A percentile compares a stretch with the other conserved stretches of the same genome.
phyloP scores from a whole-genome alignment of 2,797 vertebrate species.

The Lithobates pipiens region DNA sequence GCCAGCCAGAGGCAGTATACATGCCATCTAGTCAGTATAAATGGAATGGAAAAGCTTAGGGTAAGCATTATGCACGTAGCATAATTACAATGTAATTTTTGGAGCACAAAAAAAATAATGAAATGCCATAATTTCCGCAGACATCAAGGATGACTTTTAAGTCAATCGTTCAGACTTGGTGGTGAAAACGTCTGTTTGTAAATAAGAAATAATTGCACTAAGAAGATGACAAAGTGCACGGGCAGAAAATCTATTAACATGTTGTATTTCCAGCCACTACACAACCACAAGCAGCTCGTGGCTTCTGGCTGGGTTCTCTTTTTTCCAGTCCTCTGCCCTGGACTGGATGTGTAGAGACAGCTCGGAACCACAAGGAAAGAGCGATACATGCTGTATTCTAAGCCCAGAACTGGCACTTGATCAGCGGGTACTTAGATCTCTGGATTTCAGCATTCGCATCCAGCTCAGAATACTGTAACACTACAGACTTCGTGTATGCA shows the following conservation, averaged over 20 bases:
- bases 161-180: neutral
- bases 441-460: neutral
- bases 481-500: neutral
- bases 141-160: neutral
- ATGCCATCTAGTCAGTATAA: constrained; percentile 49
- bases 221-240: constrained; percentile 37
- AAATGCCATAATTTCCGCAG: constrained; percentile 1
- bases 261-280: constrained; percentile 55
- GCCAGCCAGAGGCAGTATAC: neutral
- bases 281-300: constrained; percentile 44
- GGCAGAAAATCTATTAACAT: constrained; percentile 54
- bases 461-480: neutral
- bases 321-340: constrained; percentile 43
- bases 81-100: constrained; percentile 23
- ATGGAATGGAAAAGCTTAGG: constrained; percentile 20
- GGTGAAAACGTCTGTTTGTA: constrained; percentile 44
- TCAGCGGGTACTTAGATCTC: constrained; percentile 1
- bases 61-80: constrained; percentile 15
- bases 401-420: constrained; percentile 2
- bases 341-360: constrained; percentile 31
- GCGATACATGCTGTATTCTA: constrained; percentile 22
- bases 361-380: constrained; percentile 33
- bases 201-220: constrained; percentile 51
- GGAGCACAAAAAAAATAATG: neutral
- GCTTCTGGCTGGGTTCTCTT: constrained; percentile 18